Conservation (phyloP, 2,113 vertebrate genomes). For the Triplophysa siluroides region DNA sequence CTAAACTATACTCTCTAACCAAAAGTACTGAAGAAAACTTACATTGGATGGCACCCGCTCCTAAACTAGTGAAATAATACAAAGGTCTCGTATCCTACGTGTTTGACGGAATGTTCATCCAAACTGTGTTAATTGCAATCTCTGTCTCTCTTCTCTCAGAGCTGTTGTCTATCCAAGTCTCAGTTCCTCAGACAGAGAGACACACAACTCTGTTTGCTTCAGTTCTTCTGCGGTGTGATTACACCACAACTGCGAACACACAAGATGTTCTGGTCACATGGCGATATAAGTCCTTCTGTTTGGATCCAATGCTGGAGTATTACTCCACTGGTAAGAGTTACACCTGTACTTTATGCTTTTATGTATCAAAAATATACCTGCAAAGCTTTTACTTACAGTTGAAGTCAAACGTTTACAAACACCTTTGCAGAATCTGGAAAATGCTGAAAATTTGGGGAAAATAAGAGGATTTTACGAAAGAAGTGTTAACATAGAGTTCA, state of each 20-base stretch:
- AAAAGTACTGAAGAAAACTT: too few relatives aligned
- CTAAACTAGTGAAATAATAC: too few relatives aligned
- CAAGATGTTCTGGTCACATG: conserved; percentile 90
- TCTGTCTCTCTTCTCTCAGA: conserved; percentile 64
- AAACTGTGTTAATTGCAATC: neutral
- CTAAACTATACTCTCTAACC: too few relatives aligned
- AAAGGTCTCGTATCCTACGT: too few relatives aligned
- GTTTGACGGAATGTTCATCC: too few relatives aligned
- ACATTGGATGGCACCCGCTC: too few relatives aligned
- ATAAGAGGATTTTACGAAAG: too few relatives aligned
- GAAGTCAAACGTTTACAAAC: too few relatives aligned
- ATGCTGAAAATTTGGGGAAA: too few relatives aligned
- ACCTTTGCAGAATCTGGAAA: too few relatives aligned
- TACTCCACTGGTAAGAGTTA: conserved; percentile 78
- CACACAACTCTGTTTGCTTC: conserved; percentile 84
- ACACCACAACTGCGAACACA: conserved; percentile 83
- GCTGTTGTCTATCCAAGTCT: conserved; percentile 81
- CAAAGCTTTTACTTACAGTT: neutral
- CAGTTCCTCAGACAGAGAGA: conserved; percentile 75
- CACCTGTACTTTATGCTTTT: neutral
- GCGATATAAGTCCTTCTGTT: conserved; percentile 95
- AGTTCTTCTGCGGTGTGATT: conserved; percentile 86
- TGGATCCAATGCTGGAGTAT: conserved; percentile 92
- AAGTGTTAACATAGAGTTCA: too few relatives aligned
- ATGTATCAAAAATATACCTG: neutral